Conservation (phyloP, 2,888 invertebrate genomes). For the Quadroppia sp. region DNA sequence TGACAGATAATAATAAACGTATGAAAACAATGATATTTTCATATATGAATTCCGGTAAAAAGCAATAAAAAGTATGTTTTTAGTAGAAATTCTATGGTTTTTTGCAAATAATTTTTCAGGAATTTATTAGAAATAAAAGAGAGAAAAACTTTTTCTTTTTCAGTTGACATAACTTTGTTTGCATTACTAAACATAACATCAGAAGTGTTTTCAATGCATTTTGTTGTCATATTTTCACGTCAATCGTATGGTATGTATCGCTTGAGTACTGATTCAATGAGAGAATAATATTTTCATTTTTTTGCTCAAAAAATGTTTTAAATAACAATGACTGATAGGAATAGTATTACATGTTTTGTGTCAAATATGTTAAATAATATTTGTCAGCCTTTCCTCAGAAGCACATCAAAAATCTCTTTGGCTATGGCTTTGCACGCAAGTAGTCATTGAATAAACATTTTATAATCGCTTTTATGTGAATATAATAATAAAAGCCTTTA, state of each 20-base stretch:
- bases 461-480: too few relatives aligned
- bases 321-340: neutral
- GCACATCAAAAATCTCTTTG: too few relatives aligned
- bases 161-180: neutral
- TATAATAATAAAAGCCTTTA: too few relatives aligned
- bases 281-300: too few relatives aligned
- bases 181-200: too few relatives aligned
- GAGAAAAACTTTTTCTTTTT: neutral
- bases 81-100: neutral
- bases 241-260: neutral
- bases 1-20: neutral
- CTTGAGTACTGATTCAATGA: neutral
- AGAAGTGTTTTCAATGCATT: too few relatives aligned
- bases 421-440: too few relatives aligned
- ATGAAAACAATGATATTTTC: neutral
- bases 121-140: neutral
- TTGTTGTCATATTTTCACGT: too few relatives aligned
- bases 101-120: neutral
- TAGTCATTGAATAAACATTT: too few relatives aligned
- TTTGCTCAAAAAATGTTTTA: conserved; percentile 12
- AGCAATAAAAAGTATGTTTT: neutral
- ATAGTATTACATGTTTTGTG: too few relatives aligned
- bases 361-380: too few relatives aligned
- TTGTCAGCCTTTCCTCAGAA: too few relatives aligned
- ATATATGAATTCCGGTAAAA: neutral